phyloP scores from a whole-genome alignment of 2,113 vertebrate species.

The Psettodes erumei region DNA sequence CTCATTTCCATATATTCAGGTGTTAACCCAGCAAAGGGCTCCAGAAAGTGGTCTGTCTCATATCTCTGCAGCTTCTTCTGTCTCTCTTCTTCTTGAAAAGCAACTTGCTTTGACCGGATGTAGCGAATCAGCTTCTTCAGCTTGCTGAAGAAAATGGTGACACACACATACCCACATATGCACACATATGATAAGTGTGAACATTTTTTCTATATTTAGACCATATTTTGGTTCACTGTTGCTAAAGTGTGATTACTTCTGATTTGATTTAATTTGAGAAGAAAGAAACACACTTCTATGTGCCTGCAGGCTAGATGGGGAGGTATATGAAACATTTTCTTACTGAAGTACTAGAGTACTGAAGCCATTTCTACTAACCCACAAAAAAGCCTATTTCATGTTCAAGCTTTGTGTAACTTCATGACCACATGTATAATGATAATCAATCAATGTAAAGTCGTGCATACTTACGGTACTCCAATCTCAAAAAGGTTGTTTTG shows the following conservation, averaged over 20 bases:
- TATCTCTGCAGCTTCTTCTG: constrained; percentile 90
- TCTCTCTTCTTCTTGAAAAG: constrained; percentile 87
- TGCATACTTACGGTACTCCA: constrained; percentile 91
- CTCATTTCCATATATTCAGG: constrained; percentile 99
- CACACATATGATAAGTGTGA: neutral
- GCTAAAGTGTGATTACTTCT: too few relatives aligned
- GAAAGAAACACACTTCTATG: too few relatives aligned
- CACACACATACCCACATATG: constrained; percentile 4
- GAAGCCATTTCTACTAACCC: too few relatives aligned
- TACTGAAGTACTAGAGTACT: too few relatives aligned
- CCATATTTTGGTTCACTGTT: too few relatives aligned
- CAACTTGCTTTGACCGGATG: constrained; percentile 87
- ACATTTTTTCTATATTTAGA: too few relatives aligned
- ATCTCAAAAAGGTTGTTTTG: constrained; percentile 99
- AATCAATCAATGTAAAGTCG: neutral
- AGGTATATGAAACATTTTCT: too few relatives aligned
- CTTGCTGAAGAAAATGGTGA: constrained; percentile 83
- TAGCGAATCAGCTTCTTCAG: constrained; percentile 96
- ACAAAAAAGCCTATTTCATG: too few relatives aligned
- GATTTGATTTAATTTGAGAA: too few relatives aligned
- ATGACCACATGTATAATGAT: neutral
- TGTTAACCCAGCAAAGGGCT: constrained; percentile 94
- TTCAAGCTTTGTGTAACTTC: too few relatives aligned
- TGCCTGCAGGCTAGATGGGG: too few relatives aligned
- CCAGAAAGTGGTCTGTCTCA: constrained; percentile 92